Conservation (phyloP, 2,113 vertebrate species). For the Alethe diademata region DNA sequence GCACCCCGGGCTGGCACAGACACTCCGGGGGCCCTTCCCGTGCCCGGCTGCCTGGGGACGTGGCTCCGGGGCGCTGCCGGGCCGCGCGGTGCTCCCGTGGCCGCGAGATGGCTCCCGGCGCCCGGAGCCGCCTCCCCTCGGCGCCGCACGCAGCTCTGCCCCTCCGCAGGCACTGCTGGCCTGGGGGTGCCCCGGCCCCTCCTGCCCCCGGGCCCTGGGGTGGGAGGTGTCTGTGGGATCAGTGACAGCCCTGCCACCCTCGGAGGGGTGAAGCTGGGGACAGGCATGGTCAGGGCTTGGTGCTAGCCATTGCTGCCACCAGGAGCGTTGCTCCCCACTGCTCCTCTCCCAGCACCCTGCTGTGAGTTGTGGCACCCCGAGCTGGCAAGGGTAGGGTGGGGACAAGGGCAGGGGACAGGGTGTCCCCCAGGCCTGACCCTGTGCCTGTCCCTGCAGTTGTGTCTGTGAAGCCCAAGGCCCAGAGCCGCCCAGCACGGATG, state of each 20-base stretch:
- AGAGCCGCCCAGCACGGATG: conserved; percentile 81
- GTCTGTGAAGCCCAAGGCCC: conserved; percentile 89
- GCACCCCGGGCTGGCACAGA: rapidly evolving
- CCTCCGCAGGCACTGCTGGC: not conserved
- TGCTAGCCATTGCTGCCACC: rapidly evolving
- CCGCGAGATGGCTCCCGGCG: conserved; percentile 39
- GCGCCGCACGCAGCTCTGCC: not conserved
- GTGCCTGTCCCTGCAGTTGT: conserved; percentile 73
- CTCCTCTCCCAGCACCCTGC: not conserved
- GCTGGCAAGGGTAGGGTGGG: rapidly evolving
- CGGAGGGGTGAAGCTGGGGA: not conserved
- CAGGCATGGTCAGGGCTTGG: not conserved
- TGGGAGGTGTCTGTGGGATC: not conserved
- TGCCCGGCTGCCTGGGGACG: not conserved
- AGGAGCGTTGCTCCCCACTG: rapidly evolving
- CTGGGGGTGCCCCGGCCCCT: not conserved
- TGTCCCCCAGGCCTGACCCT: not conserved
- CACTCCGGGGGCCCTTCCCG: too few species aligned
- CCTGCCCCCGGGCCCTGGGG: not conserved
- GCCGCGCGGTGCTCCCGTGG: not conserved
- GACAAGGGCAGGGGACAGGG: not conserved
- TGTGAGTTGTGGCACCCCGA: rapidly evolving
- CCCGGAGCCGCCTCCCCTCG: not conserved
- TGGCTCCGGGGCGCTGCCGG: not conserved
- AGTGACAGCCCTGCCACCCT: not conserved